Evolutionary conservation across 2,888 invertebrate genomes (phyloP).

Genomic region (Hofmannophila pseudospretella): DNA sequence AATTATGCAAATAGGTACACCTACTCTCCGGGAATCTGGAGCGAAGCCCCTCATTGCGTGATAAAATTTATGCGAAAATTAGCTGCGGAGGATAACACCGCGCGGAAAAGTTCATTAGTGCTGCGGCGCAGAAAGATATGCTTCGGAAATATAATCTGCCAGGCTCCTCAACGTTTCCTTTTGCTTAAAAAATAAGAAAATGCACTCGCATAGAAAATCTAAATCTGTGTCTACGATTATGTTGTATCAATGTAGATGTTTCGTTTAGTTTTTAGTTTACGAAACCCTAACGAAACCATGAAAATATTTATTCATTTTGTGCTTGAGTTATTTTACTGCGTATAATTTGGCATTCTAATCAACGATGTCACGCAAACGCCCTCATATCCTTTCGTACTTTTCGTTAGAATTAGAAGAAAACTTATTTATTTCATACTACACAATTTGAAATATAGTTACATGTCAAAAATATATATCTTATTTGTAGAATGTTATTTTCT

Average conservation of each 20-base stretch:
- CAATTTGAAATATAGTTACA: no score
- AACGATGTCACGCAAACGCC: slow-evolving; percentile 23
- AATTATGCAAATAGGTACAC: slow-evolving; percentile 21
- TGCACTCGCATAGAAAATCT: no score
- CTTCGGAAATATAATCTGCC: slow-evolving; percentile 17
- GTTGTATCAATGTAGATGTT: no score
- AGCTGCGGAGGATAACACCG: slow-evolving; percentile 22
- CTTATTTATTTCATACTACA: no score
- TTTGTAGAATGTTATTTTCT: slow-evolving; percentile 4
- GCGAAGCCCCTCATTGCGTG: slow-evolving; percentile 24
- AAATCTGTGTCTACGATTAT: no score
- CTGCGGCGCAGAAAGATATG: slow-evolving; percentile 16
- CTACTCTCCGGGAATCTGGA: slow-evolving; percentile 10
- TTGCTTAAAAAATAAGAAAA: slow-evolving; percentile 6
- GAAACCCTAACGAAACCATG: background rate
- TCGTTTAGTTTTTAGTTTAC: no score
- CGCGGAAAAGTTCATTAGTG: slow-evolving; percentile 32
- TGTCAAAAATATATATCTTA: no score
- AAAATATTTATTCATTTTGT: slow-evolving; percentile 4
- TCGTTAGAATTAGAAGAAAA: no score
- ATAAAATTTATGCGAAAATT: slow-evolving; percentile 36
- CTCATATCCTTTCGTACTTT: slow-evolving; percentile 9
- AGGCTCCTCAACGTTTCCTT: slow-evolving; percentile 5
- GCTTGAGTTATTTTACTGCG: background rate
- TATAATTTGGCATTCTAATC: background rate